Evolutionary conservation across 1,140 invertebrate genomes (phyloP).

Genomic region (Probaryconus sp.): DNA sequence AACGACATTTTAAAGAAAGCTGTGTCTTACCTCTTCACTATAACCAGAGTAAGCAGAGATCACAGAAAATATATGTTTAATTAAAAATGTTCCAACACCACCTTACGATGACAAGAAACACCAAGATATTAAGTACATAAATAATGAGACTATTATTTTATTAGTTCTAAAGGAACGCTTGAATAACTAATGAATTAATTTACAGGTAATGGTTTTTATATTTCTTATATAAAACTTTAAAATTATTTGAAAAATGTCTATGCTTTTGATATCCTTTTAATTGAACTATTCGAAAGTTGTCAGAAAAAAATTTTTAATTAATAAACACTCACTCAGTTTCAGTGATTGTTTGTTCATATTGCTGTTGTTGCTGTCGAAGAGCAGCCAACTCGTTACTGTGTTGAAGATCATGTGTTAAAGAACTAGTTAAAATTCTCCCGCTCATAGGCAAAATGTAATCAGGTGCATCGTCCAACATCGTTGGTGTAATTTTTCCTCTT

Average conservation of each 20-base stretch:
- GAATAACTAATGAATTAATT: not conserved
- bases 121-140: slow-evolving; percentile 47
- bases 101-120: slow-evolving; percentile 61
- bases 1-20: slow-evolving; percentile 14
- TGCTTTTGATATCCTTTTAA: no score
- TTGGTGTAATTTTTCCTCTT: slow-evolving; percentile 71
- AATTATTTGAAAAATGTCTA: no score
- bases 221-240: no score
- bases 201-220: not conserved
- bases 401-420: slow-evolving; percentile 73
- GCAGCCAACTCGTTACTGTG: slow-evolving; percentile 74
- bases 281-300: not conserved
- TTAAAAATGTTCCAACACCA: slow-evolving; percentile 67
- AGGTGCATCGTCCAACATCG: slow-evolving; percentile 68
- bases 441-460: slow-evolving; percentile 76
- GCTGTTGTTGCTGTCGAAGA: slow-evolving; percentile 69
- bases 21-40: slow-evolving; percentile 71
- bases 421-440: slow-evolving; percentile 74
- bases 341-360: slow-evolving; percentile 76
- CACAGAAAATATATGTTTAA: slow-evolving; percentile 70
- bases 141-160: not conserved
- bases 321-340: slow-evolving; percentile 79
- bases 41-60: slow-evolving; percentile 69
- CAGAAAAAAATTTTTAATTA: not conserved
- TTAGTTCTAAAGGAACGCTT: not conserved